Conservation (phyloP, 2,888 invertebrate species). For the Drosophila recens region DNA sequence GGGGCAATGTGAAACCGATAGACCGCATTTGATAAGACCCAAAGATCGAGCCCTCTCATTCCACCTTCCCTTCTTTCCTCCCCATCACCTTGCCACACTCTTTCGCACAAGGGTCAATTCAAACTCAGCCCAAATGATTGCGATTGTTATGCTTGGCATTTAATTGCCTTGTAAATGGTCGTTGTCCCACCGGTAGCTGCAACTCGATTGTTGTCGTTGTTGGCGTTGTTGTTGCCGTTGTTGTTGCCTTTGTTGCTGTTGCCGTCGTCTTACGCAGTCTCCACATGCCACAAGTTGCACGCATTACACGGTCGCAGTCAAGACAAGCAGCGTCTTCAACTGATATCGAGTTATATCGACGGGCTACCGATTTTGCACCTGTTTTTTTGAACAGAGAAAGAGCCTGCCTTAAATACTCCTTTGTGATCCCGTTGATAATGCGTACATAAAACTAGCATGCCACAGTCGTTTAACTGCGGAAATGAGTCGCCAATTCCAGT, state of each 20-base stretch:
- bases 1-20: constrained; percentile 81
- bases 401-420: constrained; percentile 57
- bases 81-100: neutral
- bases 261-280: constrained; percentile 60
- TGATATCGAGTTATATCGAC: constrained; percentile 70
- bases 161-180: constrained; percentile 81
- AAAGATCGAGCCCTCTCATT: constrained; percentile 16
- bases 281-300: constrained; percentile 75
- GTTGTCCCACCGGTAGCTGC: constrained; percentile 66
- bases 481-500: constrained; percentile 76
- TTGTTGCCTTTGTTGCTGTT: constrained; percentile 35
- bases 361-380: constrained; percentile 79
- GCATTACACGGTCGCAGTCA: constrained; percentile 63
- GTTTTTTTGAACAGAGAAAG: constrained; percentile 32
- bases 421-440: constrained; percentile 77
- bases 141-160: constrained; percentile 81
- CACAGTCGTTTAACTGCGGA: constrained; percentile 69
- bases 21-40: constrained; percentile 72
- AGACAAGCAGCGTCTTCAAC: constrained; percentile 10
- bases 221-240: constrained; percentile 45
- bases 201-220: constrained; percentile 61
- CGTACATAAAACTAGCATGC: constrained; percentile 81
- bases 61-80: neutral
- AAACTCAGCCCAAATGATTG: constrained; percentile 63
- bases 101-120: constrained; percentile 35